These are phyloP conservation scores for Schlechtendalia chinensis DNA, from an alignment of 1,140 invertebrate genomes.

Conservation along the genomic window DNA sequence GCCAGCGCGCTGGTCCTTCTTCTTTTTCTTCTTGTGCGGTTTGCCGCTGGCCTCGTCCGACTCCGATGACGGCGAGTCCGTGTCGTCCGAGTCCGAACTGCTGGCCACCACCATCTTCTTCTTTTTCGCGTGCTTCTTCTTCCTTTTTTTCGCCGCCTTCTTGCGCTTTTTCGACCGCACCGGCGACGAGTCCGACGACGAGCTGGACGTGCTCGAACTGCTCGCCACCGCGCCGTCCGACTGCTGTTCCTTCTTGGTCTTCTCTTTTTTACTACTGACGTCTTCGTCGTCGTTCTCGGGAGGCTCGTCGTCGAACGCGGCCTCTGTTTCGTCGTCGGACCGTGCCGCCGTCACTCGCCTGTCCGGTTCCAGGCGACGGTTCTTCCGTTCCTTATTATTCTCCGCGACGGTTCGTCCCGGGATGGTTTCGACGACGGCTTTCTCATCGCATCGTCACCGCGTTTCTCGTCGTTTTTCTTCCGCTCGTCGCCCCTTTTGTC, in stretches of 20 bases:
- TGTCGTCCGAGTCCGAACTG: constrained; percentile 52
- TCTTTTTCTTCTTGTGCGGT: constrained; percentile 52
- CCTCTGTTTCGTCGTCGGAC: no score
- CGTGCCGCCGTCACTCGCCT: background rate
- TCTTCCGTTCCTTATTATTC: constrained; percentile 36
- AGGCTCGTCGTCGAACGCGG: background rate
- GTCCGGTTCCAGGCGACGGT: constrained; percentile 26
- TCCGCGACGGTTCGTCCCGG: constrained; percentile 31
- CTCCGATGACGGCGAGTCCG: constrained; percentile 48
- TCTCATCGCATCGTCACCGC: background rate
- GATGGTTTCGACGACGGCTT: constrained; percentile 19
- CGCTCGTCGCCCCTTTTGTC: constrained; percentile 49
- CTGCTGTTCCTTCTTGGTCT: constrained; percentile 48
- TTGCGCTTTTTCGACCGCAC: constrained; percentile 52
- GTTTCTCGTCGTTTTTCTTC: constrained; percentile 47
- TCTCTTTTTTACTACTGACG: constrained; percentile 46
- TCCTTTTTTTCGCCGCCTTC: constrained; percentile 52
- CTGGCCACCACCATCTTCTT: constrained; percentile 51
- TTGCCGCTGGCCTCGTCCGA: constrained; percentile 47
- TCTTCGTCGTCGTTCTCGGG: background rate
- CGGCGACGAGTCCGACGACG: constrained; percentile 50
- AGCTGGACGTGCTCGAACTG: constrained; percentile 42
- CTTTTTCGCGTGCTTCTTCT: constrained; percentile 51
- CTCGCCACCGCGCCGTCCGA: background rate
- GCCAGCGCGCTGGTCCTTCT: constrained; percentile 51